Conservation (phyloP, 2,113 vertebrate genomes). For the Nibea coibor region DNA sequence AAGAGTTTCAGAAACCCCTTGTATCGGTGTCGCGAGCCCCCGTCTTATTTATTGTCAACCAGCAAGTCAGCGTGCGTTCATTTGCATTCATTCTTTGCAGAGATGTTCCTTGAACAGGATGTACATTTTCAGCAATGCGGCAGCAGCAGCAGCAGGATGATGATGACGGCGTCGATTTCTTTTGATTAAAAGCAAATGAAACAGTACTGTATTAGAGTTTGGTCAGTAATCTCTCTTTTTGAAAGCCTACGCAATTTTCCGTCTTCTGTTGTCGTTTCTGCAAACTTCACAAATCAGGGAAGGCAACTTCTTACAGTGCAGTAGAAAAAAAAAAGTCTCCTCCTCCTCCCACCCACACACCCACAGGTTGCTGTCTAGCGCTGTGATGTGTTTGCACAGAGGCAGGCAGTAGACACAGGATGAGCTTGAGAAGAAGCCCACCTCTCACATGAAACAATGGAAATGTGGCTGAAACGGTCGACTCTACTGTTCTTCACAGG, state of each 20-base stretch:
- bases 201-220: not conserved
- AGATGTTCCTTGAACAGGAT: not conserved
- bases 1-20: constrained; percentile 43
- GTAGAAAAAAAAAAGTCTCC: not conserved
- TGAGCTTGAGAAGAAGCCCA: constrained; percentile 41
- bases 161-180: not conserved
- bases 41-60: not conserved
- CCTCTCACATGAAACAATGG: constrained; percentile 38
- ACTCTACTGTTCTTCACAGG: constrained; percentile 65
- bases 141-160: not conserved
- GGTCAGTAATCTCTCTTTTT: not conserved
- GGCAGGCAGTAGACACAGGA: constrained; percentile 38
- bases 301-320: constrained; percentile 3
- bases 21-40: rapidly evolving
- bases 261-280: constrained; percentile 10
- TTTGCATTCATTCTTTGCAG: not conserved
- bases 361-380: no score
- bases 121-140: not conserved
- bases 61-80: not conserved
- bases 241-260: constrained; percentile 36
- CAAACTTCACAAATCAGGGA: not conserved
- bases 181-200: not conserved
- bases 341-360: constrained; percentile 41
- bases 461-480: constrained; percentile 34
- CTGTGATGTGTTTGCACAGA: constrained; percentile 23